A percentile compares a stretch with the other conserved stretches of the same genome.
These are phyloP conservation scores for Trichacis sp. DNA, from an alignment of 2,888 invertebrate genomes.

Conservation along the genomic window DNA sequence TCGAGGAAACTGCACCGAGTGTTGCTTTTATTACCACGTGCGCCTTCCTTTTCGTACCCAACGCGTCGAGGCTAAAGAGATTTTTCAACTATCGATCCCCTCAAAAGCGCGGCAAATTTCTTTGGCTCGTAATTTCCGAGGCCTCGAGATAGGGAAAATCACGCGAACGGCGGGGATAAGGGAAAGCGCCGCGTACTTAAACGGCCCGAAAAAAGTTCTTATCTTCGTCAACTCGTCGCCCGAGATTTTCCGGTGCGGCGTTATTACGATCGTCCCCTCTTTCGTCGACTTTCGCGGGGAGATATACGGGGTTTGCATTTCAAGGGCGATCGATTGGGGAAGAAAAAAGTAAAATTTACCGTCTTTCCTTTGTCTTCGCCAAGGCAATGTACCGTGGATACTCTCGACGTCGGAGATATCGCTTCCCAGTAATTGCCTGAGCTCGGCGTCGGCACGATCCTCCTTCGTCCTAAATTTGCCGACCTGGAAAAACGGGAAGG, in stretches of 20 bases:
- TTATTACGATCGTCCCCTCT: too few species aligned
- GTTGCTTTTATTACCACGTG: constrained; percentile 1
- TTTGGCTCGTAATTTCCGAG: constrained; percentile 13
- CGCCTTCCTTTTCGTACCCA: background rate
- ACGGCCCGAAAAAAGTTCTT: background rate
- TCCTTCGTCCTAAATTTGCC: constrained; percentile 84
- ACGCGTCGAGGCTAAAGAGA: background rate
- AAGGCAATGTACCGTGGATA: constrained; percentile 74
- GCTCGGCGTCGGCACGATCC: constrained; percentile 82
- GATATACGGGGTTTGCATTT: constrained; percentile 7
- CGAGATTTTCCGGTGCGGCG: too few species aligned
- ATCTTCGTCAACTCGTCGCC: too few species aligned
- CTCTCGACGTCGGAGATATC: constrained; percentile 76
- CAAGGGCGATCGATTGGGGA: constrained; percentile 15
- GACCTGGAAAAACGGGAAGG: constrained; percentile 69
- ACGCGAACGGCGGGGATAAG: constrained; percentile 30
- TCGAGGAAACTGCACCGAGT: background rate
- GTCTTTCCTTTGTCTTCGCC: constrained; percentile 73
- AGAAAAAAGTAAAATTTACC: constrained; percentile 55
- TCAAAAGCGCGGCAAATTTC: background rate
- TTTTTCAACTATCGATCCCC: background rate
- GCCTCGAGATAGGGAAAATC: constrained; percentile 27
- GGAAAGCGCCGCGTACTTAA: constrained; percentile 47
- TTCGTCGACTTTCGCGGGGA: too few species aligned
- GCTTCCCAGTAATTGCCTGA: constrained; percentile 79